Conservation (phyloP, 2,888 invertebrate genomes). For the Apodemia mormo region DNA sequence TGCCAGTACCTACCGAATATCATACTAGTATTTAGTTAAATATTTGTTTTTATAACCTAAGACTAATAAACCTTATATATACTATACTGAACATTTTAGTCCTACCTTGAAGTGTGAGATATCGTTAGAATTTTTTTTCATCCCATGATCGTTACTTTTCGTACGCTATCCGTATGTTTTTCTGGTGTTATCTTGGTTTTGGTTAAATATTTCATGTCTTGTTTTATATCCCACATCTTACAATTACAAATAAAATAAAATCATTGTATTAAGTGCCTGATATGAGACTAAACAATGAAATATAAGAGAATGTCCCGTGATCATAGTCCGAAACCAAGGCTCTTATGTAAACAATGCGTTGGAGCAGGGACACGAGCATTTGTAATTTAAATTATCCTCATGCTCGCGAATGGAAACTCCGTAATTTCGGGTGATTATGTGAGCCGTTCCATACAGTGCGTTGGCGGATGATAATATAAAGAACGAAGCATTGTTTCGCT, state of each 20-base stretch:
- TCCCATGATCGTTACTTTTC: too few species aligned
- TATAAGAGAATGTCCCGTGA: conserved; percentile 53
- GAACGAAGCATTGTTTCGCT: conserved; percentile 61
- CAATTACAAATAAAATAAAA: neutral
- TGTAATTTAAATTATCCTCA: conserved; percentile 64
- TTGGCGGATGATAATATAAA: conserved; percentile 52
- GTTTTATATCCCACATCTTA: neutral
- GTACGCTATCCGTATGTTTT: too few species aligned
- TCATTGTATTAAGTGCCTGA: conserved; percentile 29
- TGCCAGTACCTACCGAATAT: too few species aligned
- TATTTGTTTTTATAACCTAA: too few species aligned
- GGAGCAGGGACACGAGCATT: conserved; percentile 49
- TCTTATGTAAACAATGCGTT: conserved; percentile 62
- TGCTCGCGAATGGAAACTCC: conserved; percentile 55
- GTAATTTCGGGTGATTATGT: conserved; percentile 66
- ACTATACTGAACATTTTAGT: too few species aligned
- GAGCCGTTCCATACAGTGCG: conserved; percentile 65
- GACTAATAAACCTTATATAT: too few species aligned
- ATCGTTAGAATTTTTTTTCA: too few species aligned
- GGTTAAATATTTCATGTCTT: too few species aligned
- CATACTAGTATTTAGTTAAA: too few species aligned
- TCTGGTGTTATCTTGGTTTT: too few species aligned
- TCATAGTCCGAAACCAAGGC: conserved; percentile 65
- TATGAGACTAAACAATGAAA: conserved; percentile 55
- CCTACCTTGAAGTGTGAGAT: too few species aligned